A percentile compares a stretch with the other conserved stretches of the same genome.
Evolutionary conservation across 2,888 invertebrate genomes (phyloP).

Genomic region (Euclidia mi): DNA sequence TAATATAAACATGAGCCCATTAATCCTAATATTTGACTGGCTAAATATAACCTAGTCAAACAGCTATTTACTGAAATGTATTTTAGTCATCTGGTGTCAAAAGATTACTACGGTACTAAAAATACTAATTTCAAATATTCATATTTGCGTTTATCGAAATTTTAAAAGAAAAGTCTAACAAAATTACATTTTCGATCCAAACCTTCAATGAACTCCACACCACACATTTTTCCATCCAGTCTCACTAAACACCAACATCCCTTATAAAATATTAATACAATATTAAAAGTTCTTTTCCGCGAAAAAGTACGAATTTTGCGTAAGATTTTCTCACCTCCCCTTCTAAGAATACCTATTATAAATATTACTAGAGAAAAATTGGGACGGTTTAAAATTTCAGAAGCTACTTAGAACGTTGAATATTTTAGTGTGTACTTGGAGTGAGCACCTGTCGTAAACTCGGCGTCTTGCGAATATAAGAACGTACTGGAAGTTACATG

Average conservation of each 20-base stretch:
- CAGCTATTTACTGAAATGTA: too few species aligned
- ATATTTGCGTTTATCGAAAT: too few species aligned
- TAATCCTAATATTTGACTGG: too few species aligned
- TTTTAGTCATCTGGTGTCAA: too few species aligned
- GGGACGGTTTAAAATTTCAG: constrained; percentile 66
- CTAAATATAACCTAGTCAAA: too few species aligned
- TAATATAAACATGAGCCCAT: too few species aligned
- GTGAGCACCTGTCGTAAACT: constrained; percentile 72
- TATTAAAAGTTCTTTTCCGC: constrained; percentile 3
- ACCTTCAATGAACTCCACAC: too few species aligned
- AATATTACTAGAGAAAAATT: constrained; percentile 42
- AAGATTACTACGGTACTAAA: too few species aligned
- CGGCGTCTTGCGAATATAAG: constrained; percentile 21
- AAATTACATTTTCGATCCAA: too few species aligned
- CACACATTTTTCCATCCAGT: too few species aligned
- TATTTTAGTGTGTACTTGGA: constrained; percentile 76
- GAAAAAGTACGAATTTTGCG: background rate
- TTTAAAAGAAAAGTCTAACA: too few species aligned
- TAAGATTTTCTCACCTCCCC: constrained; percentile 24
- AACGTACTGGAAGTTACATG: constrained; percentile 28
- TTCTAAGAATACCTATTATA: constrained; percentile 35
- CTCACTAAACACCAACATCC: background rate
- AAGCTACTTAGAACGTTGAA: constrained; percentile 72
- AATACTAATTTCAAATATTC: too few species aligned
- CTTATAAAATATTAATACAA: constrained; percentile 15